Base-by-base conservation (phyloP, 2,797 vertebrate genomes). In the Mus minutoides region DNA sequence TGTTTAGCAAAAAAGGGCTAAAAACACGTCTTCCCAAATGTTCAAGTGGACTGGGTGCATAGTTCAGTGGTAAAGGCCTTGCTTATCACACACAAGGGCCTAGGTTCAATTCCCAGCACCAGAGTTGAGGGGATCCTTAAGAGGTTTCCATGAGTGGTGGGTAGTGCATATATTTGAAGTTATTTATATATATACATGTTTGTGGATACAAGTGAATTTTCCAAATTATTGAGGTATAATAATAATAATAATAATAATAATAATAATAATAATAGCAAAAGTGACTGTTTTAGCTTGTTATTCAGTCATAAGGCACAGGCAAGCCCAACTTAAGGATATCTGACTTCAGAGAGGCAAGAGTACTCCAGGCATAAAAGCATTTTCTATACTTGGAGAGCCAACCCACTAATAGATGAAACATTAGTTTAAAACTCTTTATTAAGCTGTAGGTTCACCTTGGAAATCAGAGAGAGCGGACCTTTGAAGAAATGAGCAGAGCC, bases 401-500 rank as follows among this genome's bases (percentile, higher is more conserved):
- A 76, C 43, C 75, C n/a, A 88, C 78, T 76, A 60, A 86, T 77
- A 94, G 90, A 52, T 73, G 86, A 92, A 96, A 93, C 77, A 84
- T 34, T 77, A 92, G 79, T 91, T 95, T 88, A 91, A 92, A 88
- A 91, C 80, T 84, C 87, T 96, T 94, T 58, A 96, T 90, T 93
- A 94, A 87, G 92, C 83, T 89, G 54, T 94, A 93, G 92, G 64
- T 69, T 97, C 93, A 94, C 96, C 95, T 96, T 92, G 91, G 77
- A 97, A 94, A 96, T 91, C 93, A 97, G 73, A 94, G 79, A 94
- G 86, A 92, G 58, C 29, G 10, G 92, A 96, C 88, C 96, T 96
- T 94, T 90, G 78, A 97, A 92, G 90, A 96, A 97, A 96, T 94
- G 75, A 97, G 67, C 34, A 92, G 94, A 96, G 87, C 62, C 73